phyloP scores from a whole-genome alignment of 2,888 invertebrate genomes.

The Schizaphis graminum region DNA sequence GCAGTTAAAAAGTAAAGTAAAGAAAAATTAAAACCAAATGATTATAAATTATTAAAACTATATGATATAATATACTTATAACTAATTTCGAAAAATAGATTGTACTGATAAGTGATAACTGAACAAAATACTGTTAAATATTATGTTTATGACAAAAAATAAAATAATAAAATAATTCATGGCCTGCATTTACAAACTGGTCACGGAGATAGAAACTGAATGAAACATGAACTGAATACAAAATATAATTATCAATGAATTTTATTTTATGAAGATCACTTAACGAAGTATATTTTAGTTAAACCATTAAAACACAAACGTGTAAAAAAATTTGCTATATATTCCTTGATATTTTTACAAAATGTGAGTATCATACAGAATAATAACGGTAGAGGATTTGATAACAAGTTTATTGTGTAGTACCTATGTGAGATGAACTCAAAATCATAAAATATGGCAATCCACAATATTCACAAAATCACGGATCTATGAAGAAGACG shows the following conservation, averaged over 20 bases:
- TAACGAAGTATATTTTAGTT: neutral
- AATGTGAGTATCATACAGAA: neutral
- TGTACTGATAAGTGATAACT: neutral
- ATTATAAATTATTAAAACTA: neutral
- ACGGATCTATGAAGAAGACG: neutral
- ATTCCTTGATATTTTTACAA: neutral
- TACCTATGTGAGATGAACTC: neutral
- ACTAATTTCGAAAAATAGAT: neutral
- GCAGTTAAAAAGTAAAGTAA: neutral
- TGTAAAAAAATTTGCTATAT: neutral
- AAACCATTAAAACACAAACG: neutral
- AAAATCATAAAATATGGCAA: neutral
- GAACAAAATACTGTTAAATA: neutral
- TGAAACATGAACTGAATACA: neutral
- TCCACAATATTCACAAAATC: neutral
- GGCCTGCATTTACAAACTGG: neutral
- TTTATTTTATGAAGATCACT: neutral
- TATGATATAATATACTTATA: neutral
- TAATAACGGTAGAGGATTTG: neutral
- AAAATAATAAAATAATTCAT: neutral
- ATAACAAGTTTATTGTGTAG: neutral
- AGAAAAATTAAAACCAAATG: neutral
- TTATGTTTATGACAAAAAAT: neutral
- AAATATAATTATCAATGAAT: neutral
- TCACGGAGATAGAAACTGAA: neutral